These are phyloP conservation scores for Corella eumyota DNA, from an alignment of 23 tunicate genomes.

Conservation along the genomic window DNA sequence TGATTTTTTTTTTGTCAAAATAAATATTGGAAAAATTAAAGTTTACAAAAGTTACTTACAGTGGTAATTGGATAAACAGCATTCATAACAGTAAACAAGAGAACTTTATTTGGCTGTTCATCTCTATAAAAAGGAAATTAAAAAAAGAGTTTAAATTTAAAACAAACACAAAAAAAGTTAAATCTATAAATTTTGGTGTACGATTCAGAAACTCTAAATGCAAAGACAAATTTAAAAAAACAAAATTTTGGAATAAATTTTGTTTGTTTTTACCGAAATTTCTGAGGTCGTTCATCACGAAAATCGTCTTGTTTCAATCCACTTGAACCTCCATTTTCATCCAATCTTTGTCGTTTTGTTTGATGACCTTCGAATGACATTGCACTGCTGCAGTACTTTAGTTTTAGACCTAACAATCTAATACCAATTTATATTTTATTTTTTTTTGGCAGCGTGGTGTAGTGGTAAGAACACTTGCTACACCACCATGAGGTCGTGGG, in stretches of 20 bases:
- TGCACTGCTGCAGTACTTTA: too few relatives aligned
- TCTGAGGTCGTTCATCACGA: constrained; percentile 4
- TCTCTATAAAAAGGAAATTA: neutral
- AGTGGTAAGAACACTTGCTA: too few relatives aligned
- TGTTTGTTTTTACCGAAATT: constrained; percentile 1
- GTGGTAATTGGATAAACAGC: constrained; percentile 96
- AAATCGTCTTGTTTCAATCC: constrained; percentile 1
- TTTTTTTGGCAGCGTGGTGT: too few relatives aligned
- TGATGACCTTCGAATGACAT: constrained; percentile 36
- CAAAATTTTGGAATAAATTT: neutral
- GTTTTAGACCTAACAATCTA: too few relatives aligned
- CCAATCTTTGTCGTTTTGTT: constrained; percentile 27
- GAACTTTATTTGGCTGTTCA: constrained; percentile 74
- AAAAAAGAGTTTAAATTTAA: neutral
- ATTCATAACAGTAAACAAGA: constrained; percentile 80
- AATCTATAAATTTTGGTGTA: neutral
- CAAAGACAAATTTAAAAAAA: neutral
- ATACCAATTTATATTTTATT: too few relatives aligned
- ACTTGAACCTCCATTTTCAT: constrained; percentile 28
- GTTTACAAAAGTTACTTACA: too few relatives aligned
- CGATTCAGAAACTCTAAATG: neutral
- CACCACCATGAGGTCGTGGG: too few relatives aligned
- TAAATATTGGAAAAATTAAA: too few relatives aligned
- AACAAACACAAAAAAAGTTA: neutral
- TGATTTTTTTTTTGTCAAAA: too few relatives aligned